Evolutionary conservation across 2,113 vertebrate species (phyloP), one percentile per base, ranked within the genome.

Genomic region (Podilymbus podiceps): DNA sequence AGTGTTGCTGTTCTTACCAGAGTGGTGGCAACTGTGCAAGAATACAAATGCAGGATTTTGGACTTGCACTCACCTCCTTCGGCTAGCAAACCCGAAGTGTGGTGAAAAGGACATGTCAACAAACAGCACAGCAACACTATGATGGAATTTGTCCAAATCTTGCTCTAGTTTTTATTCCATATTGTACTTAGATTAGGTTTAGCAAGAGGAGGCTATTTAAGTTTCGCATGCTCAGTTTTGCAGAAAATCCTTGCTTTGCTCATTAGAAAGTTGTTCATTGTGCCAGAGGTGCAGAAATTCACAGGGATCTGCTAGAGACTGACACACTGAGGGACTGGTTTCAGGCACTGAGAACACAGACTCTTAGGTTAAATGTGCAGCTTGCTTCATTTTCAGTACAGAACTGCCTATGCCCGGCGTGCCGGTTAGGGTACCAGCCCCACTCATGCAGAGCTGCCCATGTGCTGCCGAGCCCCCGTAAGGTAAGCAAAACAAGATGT

Each of bases 261-360:
- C 50, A 31, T 20, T 6, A 56, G 53, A 1, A 4, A 62, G 47
- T 3, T 72, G 21, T 23, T 55, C 15, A 2, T 9, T 0, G 1
- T 31, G 46, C 1, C 13, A 64, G 74, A 47, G 18, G 38, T 24
- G 59, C 21, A 24, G 64, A 28, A 12, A 28, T 12, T 60, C 17
- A 4, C 0, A 16, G 44, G 23, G 86, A 52, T 19, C 44, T 2
- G 24, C 49, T 25, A 22, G 42, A 38, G 15, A 49, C 74, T 69
- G 42, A 13, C 0, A 3, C 35, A 42, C 30, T 10, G 35, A 33
- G 25, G 18, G 23, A 17, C 30, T 35, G 40, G 33, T 44, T 27
- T 42, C 69, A 62, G 49, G 63, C 56, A 19, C 1, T 75, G 83
- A 16, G 31, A 87, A 35, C 42, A 27, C 17, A 13, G 15, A 1